Conservation (phyloP, 2,888 invertebrate species). For the Drosophila histrio region DNA sequence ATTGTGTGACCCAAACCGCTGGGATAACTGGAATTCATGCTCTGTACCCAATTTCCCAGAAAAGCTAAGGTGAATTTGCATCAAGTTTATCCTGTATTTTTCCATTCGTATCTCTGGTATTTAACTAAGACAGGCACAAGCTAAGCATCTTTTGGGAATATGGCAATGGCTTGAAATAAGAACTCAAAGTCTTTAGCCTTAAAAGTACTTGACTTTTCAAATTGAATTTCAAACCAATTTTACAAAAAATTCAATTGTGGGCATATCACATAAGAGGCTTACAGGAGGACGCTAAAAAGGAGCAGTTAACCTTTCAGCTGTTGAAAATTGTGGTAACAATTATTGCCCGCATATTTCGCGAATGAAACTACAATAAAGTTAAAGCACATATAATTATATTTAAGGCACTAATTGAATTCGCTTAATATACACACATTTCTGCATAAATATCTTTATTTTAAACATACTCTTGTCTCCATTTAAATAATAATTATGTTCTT, state of each 20-base stretch:
- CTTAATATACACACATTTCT: background rate
- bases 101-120: conserved; percentile 4
- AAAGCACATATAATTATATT: background rate
- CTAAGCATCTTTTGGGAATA: background rate
- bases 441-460: background rate
- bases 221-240: background rate
- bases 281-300: background rate
- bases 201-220: conserved; percentile 1
- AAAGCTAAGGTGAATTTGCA: background rate
- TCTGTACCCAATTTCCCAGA: conserved; percentile 19
- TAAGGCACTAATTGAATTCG: conserved; percentile 2
- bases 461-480: background rate
- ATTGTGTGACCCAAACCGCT: conserved; percentile 9
- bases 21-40: conserved; percentile 10
- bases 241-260: background rate
- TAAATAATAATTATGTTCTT: background rate
- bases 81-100: background rate
- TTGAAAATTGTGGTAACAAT: background rate
- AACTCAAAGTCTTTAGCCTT: conserved; percentile 2
- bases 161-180: background rate
- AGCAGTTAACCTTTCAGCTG: background rate
- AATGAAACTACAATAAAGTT: background rate
- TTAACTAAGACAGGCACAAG: background rate
- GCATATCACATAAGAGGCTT: background rate
- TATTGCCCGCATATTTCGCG: background rate